Conservation (phyloP, 2,113 vertebrate genomes). For the Burhinus bistriatus region DNA sequence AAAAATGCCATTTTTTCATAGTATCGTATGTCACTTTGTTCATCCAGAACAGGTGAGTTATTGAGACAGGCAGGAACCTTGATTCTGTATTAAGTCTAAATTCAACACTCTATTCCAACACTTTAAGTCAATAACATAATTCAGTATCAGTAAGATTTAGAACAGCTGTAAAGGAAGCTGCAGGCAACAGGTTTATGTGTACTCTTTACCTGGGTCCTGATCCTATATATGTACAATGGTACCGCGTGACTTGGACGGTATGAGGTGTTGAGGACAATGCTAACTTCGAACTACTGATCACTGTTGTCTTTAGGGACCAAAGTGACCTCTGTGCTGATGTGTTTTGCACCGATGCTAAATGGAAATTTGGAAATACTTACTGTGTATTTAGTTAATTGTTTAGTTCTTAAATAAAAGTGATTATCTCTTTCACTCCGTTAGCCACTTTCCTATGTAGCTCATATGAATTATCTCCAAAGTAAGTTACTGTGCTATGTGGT, state of each 20-base stretch:
- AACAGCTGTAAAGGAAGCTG: not conserved
- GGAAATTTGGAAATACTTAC: not conserved
- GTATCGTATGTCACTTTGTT: not conserved
- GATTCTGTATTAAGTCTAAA: not conserved
- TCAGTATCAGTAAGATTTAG: not conserved
- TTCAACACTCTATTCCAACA: not conserved
- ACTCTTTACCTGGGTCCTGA: not conserved
- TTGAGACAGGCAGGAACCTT: not conserved
- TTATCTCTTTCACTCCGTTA: not conserved
- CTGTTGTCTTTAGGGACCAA: not conserved
- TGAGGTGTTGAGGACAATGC: not conserved
- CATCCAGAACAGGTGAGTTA: not conserved
- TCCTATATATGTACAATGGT: too few relatives aligned
- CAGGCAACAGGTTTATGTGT: not conserved
- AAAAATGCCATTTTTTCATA: not conserved
- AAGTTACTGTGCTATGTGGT: not conserved
- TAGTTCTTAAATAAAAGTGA: not conserved
- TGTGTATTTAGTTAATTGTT: not conserved
- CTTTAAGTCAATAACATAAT: not conserved
- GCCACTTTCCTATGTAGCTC: not conserved
- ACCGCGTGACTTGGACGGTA: not conserved
- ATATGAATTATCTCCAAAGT: not conserved
- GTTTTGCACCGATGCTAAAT: not conserved
- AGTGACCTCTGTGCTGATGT: not conserved
- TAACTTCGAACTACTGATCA: not conserved